Base-by-base conservation (phyloP, 1,140 invertebrate species). In the Ruditapes philippinarum region DNA sequence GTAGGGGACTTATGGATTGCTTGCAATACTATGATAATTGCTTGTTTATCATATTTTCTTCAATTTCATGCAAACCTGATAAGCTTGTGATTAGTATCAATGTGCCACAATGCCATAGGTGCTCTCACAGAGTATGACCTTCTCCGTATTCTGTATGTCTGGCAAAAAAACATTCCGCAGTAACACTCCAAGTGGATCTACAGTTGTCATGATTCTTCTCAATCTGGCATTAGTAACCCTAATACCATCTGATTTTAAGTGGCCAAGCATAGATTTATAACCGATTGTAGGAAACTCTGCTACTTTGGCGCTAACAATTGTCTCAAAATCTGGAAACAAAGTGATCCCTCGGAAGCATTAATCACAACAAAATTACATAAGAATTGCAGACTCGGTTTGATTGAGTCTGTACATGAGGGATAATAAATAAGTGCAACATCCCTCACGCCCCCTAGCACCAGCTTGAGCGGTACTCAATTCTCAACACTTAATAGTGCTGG, bases 81-180 rank as follows among this genome's bases (percentile, higher is more conserved):
- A 65, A 82, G 79, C 40, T 68, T 82, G 57, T 82, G 57, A 22
- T 82, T 62, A 49, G 79, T 65, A 45, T 65, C 79, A 82, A 82
- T 82, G 42, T 82, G 79, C 79, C 79, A 65, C 54, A 82, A 45
- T 40, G 54, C 31, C 33, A 62, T 82, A 38, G 79, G 79, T 68
- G 54, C 79, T 54, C 60, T 82, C 38, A 82, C 79, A 82, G 54
- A 62, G 36, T 82, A 65, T 45, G 60, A n/a, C 36, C 57, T 60
- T 65, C 79, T 60, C 28, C 74, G 33, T 78, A 78, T 78, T 54
- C 74, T 79, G 49, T 79, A 79, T 79, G 74, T 79, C 49, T 79
- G 74, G 74, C 40, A 79, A 54, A 78, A n/a, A 79, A 79, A 45
- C 74, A 79, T 79, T 79, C 33, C 74, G 40, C 40, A 79, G 74